These are phyloP conservation scores for Rotaria magnacalcarata DNA, from an alignment of 2,888 invertebrate genomes.

Conservation along the genomic window DNA sequence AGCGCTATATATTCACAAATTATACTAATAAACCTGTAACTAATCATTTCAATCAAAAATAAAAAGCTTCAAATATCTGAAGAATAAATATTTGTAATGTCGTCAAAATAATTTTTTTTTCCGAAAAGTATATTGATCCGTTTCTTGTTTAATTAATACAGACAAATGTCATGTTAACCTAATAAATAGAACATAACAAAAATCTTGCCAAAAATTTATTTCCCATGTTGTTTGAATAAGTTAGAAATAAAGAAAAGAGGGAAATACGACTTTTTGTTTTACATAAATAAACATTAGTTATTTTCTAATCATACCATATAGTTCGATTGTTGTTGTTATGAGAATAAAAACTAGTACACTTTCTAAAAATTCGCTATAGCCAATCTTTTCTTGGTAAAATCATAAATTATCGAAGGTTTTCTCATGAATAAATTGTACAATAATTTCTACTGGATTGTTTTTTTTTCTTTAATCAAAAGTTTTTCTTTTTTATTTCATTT, in stretches of 20 bases:
- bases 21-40: too few relatives aligned
- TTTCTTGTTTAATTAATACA: neutral
- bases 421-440: too few relatives aligned
- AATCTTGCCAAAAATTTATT: neutral
- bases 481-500: neutral
- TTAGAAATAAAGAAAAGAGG: neutral
- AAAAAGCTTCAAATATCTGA: too few relatives aligned
- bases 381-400: too few relatives aligned
- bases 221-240: neutral
- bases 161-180: neutral
- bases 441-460: too few relatives aligned
- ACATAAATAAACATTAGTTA: neutral
- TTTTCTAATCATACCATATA: neutral
- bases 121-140: neutral
- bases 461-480: too few relatives aligned
- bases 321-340: too few relatives aligned
- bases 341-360: too few relatives aligned
- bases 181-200: neutral
- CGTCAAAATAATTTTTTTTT: neutral
- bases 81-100: too few relatives aligned
- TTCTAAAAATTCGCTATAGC: too few relatives aligned
- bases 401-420: neutral
- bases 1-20: too few relatives aligned
- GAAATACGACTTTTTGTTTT: neutral
- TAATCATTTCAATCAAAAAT: too few relatives aligned